Conservation (phyloP, 2,113 vertebrate species). For the Hydropotes inermis region DNA sequence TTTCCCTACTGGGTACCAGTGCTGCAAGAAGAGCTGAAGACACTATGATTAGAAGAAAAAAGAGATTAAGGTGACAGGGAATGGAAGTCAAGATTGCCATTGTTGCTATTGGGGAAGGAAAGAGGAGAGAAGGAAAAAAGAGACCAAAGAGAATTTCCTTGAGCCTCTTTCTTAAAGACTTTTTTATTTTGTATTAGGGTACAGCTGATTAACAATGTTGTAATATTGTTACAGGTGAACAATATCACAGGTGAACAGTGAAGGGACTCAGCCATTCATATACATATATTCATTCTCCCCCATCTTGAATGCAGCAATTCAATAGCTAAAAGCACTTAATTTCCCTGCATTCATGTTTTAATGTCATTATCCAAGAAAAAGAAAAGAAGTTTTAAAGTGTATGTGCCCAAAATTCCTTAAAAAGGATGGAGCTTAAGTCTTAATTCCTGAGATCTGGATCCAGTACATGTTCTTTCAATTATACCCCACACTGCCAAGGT, state of each 20-base stretch:
- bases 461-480: background rate
- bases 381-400: background rate
- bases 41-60: background rate
- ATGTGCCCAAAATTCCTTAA: no score
- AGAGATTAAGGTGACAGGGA: background rate
- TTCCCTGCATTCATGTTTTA: background rate
- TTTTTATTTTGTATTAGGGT: no score
- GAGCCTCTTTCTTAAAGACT: no score
- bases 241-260: background rate
- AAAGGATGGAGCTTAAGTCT: background rate
- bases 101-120: background rate
- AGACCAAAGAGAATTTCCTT: fast-evolving
- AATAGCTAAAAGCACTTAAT: background rate
- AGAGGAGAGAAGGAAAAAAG: background rate
- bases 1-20: background rate
- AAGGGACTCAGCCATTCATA: background rate
- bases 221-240: no score
- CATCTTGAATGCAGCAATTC: fast-evolving
- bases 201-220: no score
- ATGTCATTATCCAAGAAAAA: background rate
- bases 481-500: fast-evolving
- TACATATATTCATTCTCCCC: background rate
- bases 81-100: background rate
- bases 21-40: background rate
- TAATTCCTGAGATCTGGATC: fast-evolving